phyloP scores from a whole-genome alignment of 2,888 invertebrate genomes.

The Capitulum mitella region DNA sequence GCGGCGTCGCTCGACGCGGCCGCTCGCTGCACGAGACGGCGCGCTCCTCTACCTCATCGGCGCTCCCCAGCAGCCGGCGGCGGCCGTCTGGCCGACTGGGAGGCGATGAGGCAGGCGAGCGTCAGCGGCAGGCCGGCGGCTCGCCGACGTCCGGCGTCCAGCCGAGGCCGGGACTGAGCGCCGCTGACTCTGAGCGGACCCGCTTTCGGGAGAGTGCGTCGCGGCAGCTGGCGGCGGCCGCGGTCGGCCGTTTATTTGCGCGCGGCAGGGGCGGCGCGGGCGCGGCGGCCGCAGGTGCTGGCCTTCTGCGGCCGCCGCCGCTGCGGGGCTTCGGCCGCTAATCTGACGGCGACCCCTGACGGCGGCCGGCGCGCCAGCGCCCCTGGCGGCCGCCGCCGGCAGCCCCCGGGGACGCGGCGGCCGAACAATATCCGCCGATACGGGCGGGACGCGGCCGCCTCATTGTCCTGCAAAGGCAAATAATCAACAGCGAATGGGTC shows the following conservation, averaged over 20 bases:
- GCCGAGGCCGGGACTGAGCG: too few species aligned
- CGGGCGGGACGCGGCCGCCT: background rate
- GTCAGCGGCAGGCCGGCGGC: background rate
- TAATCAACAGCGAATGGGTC: constrained; percentile 23
- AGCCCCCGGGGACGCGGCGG: background rate
- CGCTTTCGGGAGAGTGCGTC: too few species aligned
- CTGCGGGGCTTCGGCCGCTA: background rate
- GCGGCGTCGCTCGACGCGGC: constrained; percentile 45
- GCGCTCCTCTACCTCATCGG: background rate
- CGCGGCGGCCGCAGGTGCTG: background rate
- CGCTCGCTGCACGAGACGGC: background rate
- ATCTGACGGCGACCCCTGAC: background rate
- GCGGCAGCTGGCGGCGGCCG: too few species aligned
- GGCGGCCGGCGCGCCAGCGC: background rate
- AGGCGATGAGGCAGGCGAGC: too few species aligned
- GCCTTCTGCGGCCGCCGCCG: background rate
- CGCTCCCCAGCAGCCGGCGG: background rate
- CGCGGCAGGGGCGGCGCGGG: too few species aligned
- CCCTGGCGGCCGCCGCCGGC: background rate
- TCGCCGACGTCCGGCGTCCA: background rate
- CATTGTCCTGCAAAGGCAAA: constrained; percentile 14
- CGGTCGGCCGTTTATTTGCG: too few species aligned
- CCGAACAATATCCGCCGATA: constrained; percentile 6
- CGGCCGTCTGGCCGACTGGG: background rate
- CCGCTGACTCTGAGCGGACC: too few species aligned